phyloP scores from a whole-genome alignment of 2,888 invertebrate genomes.

The Coecobrya sp. region DNA sequence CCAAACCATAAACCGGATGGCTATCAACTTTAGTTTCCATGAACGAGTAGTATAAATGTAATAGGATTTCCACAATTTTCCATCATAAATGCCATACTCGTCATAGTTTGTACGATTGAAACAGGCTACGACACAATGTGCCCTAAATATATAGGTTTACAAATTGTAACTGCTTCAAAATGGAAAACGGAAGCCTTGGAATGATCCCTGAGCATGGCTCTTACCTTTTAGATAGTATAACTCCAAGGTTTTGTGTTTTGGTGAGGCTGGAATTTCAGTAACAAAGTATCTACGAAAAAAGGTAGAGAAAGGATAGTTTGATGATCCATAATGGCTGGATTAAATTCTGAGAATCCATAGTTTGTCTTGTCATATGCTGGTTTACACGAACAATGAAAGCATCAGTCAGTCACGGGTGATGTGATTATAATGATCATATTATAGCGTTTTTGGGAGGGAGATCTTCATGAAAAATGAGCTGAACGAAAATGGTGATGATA shows the following conservation, averaged over 20 bases:
- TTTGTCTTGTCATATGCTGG: not conserved
- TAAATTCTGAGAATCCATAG: slow-evolving; percentile 27
- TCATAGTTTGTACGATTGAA: too few species aligned
- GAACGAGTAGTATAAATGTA: too few species aligned
- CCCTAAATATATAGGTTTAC: too few species aligned
- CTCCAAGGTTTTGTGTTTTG: not conserved
- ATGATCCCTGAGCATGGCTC: too few species aligned
- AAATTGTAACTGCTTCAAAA: too few species aligned
- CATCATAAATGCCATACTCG: too few species aligned
- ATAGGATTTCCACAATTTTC: too few species aligned
- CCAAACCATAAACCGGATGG: too few species aligned
- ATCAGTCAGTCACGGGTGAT: slow-evolving; percentile 33
- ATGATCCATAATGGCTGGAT: slow-evolving; percentile 33
- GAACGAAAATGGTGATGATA: not conserved
- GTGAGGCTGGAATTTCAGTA: not conserved
- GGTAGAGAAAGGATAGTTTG: not conserved
- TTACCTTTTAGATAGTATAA: too few species aligned
- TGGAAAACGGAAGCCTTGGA: too few species aligned
- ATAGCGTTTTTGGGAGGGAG: not conserved
- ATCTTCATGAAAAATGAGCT: slow-evolving; percentile 39
- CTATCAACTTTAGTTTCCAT: too few species aligned
- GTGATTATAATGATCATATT: not conserved
- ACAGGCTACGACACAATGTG: too few species aligned
- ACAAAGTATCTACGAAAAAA: not conserved
- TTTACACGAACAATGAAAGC: slow-evolving; percentile 23